phyloP scores from a whole-genome alignment of 1,140 invertebrate genomes.

The Penaeus vannamei region DNA sequence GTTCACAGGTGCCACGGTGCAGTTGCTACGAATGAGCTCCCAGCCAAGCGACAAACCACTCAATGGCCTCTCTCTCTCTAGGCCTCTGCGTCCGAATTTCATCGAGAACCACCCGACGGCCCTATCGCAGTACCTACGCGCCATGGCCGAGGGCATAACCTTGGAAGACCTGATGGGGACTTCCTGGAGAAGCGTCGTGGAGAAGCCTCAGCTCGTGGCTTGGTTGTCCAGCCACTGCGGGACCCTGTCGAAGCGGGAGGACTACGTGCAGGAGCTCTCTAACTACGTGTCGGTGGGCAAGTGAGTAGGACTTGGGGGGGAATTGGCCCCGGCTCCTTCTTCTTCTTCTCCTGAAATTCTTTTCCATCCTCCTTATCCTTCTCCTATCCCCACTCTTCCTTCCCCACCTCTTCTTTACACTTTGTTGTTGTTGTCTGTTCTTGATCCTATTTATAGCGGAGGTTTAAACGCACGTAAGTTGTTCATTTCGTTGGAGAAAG shows the following conservation, averaged over 20 bases:
- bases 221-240: conserved; percentile 51
- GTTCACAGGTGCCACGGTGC: no score
- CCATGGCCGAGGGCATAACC: background rate
- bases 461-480: no score
- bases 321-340: background rate
- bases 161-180: conserved; percentile 43
- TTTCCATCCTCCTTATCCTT: background rate
- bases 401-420: no score
- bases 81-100: conserved; percentile 44
- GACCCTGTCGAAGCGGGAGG: conserved; percentile 27
- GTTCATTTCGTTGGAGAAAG: no score
- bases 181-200: conserved; percentile 11
- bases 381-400: no score
- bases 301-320: background rate
- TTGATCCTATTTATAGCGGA: no score
- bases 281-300: conserved; percentile 42
- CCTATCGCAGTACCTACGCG: background rate
- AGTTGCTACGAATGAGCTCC: no score
- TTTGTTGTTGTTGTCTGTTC: no score
- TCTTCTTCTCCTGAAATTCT: background rate
- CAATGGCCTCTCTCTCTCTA: background rate
- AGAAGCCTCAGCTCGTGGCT: conserved; percentile 30
- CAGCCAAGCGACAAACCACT: background rate
- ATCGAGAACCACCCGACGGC: conserved; percentile 28
- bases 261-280: conserved; percentile 31